Evolutionary conservation across 2,888 invertebrate genomes (phyloP), one percentile per base, ranked within the genome.

Genomic region (Trypoxylon attenuatum): DNA sequence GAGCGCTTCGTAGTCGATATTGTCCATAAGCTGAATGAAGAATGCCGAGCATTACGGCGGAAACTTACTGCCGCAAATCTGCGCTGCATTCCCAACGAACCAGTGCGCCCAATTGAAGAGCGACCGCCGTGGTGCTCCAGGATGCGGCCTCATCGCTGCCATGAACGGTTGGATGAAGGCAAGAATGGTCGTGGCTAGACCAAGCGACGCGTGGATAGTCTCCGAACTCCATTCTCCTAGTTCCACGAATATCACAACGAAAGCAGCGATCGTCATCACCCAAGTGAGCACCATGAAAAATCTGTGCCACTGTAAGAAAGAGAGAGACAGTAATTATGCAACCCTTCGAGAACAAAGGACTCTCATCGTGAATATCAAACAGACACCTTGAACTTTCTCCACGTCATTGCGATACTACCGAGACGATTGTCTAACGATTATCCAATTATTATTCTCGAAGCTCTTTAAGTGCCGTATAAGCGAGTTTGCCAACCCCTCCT

Each of bases 31-130:
- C 19, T 10, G 29, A 23, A 47, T 19, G 16, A 47, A 18, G 29
- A 4, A 16, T 5, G 6, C 15, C 21, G 13, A 19, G 41, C 16
- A 5, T 10, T 15, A 16, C 15, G 8, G 22, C 10, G 13, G 29
- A 50, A 68, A 91, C 94, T 90, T 87, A 96, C 96, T 94, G 86
- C 92, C 95, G 76, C 96, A 89, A 73, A 96, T 94, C 81, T 96
- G 96, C 0, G 96, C 95, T 0, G 91, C 88, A 87, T 97, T 97
- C 41, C 98, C 98, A 41, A 93, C 90, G 50, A 94, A 88, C 95
- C 96, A 96, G 87, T 98, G 97, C 1, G 90, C 86, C 96, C 97
- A 97, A 88, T 97, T 98, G 89, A 97, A 97, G 56, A 94, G 87
- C 0, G 94, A 91, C 53, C 97, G 89, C 77, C 91, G 91, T 13